Base-by-base conservation (phyloP, 2,113 vertebrate genomes). In the Taxidea taxus region DNA sequence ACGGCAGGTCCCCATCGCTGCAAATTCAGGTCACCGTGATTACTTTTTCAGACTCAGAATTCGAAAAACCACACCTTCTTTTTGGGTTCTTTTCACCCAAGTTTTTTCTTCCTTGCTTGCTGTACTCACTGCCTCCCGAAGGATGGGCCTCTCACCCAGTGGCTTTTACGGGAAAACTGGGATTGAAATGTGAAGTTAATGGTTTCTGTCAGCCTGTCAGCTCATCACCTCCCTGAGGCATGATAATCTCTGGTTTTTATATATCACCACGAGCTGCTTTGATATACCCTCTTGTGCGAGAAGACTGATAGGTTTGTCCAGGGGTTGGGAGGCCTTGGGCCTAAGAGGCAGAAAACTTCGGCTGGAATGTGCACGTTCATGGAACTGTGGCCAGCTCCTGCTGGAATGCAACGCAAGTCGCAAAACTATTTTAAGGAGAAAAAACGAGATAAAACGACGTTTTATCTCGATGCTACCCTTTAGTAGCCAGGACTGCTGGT, bases 141-240 rank as follows among this genome's bases (percentile, higher is more conserved):
- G 96, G 94, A 82, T 56, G 87, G 88, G 90, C 96, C 98, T 97
- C 95, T 98, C 95, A 96, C 88, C 80, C 86, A 89, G 83, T 98
- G 93, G 95, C 98, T 98, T 98, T 97, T 98, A 97, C 97, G 96
- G 98, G 98, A 98, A 98, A 98, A 97, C 97, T 98, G 98, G 97
- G 98, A 98, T 97, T 98, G 98, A 98, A 98, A 98, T 98, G 97
- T 98, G 97, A 37, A 97, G 98, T 97, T 96, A 98, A 98, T 97
- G 98, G 98, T 96, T 93, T 96, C 98, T 98, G 98, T 99, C 97
- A 97, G 97, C 97, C 98, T 98, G 97, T 99, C 99, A 99, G 97
- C 98, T 98, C 97, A 89, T 98, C 99, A 98, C 99, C 99, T 99
- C 96, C 96, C 95, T 3, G 1, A 98, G 97, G 97, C 98, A 93